A percentile compares a stretch with the other conserved stretches of the same genome.
Conservation (phyloP, 2,113 vertebrate species). For the Odocoileus virginianus region DNA sequence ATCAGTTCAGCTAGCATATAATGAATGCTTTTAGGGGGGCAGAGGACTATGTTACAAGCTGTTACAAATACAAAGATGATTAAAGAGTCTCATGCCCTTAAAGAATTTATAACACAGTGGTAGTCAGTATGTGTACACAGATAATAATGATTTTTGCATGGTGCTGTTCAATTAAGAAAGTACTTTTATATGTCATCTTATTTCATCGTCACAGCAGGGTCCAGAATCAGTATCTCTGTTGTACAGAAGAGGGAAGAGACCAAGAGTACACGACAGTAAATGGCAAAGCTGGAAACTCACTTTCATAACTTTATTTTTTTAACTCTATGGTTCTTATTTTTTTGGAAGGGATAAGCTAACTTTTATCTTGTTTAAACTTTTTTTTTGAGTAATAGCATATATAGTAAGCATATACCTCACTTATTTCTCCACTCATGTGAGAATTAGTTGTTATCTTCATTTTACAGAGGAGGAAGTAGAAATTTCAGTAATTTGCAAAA, state of each 20-base stretch:
- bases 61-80: background rate
- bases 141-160: constrained; percentile 7
- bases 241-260: background rate
- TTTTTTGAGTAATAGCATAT: background rate
- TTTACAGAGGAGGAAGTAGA: constrained; percentile 15
- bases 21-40: background rate
- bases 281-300: background rate
- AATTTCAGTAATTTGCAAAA: background rate
- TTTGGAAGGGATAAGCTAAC: background rate
- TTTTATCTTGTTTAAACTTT: background rate
- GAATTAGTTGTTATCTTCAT: background rate
- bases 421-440: background rate
- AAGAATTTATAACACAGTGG: background rate
- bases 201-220: background rate
- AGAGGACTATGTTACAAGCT: background rate
- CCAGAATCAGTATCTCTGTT: background rate
- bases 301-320: background rate
- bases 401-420: background rate
- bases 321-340: background rate
- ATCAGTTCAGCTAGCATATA: background rate
- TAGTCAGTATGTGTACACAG: background rate
- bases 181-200: background rate
- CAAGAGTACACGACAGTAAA: background rate
- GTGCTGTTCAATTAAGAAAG: background rate
- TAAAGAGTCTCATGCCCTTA: background rate